Evolutionary conservation across 2,888 invertebrate genomes (phyloP).

Genomic region (Apamea monoglypha): DNA sequence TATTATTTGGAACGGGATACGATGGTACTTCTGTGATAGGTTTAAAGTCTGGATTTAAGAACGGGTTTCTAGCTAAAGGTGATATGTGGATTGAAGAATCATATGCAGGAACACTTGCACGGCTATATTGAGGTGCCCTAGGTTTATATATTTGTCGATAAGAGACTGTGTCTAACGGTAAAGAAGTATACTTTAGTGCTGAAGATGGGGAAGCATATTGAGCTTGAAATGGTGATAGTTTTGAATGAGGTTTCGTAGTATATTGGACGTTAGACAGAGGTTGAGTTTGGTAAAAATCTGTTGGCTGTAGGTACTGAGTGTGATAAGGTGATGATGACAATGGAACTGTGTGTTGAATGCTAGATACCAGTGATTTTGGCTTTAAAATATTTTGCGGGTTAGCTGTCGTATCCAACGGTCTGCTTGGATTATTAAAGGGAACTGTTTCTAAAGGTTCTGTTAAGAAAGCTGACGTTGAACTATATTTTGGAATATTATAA

Average conservation of each 20-base stretch:
- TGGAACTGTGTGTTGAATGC: neutral
- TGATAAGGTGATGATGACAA: neutral
- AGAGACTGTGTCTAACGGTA: neutral
- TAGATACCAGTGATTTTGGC: neutral
- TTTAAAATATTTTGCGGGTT: neutral
- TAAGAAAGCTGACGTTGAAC: neutral
- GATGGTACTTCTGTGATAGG: neutral
- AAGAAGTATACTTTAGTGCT: neutral
- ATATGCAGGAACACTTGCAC: neutral
- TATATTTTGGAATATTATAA: neutral
- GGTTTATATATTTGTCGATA: neutral
- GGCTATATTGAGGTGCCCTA: neutral
- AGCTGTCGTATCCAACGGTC: neutral
- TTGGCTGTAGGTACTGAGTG: neutral
- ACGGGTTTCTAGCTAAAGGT: neutral
- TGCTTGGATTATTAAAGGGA: neutral
- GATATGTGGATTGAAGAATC: neutral
- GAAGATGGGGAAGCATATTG: neutral
- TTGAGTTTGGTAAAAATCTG: neutral
- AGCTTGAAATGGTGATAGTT: neutral
- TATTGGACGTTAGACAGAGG: neutral
- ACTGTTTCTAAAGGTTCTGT: neutral
- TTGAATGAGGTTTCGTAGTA: neutral
- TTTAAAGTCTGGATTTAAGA: neutral
- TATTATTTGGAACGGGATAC: neutral